phyloP scores from a whole-genome alignment of 2,797 vertebrate species.

The Loriculus beryllinus region DNA sequence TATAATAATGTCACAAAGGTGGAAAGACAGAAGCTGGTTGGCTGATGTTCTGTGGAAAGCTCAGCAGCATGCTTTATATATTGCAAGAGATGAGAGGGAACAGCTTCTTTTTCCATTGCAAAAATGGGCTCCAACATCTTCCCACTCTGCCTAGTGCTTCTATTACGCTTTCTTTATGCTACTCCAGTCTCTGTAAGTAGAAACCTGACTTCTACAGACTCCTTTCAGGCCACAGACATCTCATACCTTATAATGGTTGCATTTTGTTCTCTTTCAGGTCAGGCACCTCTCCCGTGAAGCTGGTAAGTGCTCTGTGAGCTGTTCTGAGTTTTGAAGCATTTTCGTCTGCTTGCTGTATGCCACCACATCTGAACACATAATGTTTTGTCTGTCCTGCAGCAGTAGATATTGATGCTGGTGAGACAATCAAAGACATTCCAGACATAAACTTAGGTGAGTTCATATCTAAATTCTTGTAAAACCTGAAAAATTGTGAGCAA shows the following conservation, averaged over 20 bases:
- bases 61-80: slow-evolving; percentile 29
- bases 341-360: background rate
- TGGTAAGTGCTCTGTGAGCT: slow-evolving; percentile 60
- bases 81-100: background rate
- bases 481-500: background rate
- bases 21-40: slow-evolving; percentile 21
- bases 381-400: slow-evolving; percentile 54
- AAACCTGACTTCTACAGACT: background rate
- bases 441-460: slow-evolving; percentile 86
- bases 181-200: slow-evolving; percentile 72
- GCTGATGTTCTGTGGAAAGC: slow-evolving; percentile 21
- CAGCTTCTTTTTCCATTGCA: background rate
- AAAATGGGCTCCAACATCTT: slow-evolving; percentile 56
- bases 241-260: background rate
- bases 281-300: background rate
- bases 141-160: background rate
- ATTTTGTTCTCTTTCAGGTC: slow-evolving; percentile 65
- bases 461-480: background rate
- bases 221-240: background rate
- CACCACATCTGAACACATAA: background rate
- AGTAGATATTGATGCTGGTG: slow-evolving; percentile 68
- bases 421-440: slow-evolving; percentile 82
- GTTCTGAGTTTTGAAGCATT: background rate
- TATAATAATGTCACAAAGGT: background rate
- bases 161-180: background rate